Base-by-base conservation (phyloP, 2,797 vertebrate genomes). In the Aplochiton taeniatus region DNA sequence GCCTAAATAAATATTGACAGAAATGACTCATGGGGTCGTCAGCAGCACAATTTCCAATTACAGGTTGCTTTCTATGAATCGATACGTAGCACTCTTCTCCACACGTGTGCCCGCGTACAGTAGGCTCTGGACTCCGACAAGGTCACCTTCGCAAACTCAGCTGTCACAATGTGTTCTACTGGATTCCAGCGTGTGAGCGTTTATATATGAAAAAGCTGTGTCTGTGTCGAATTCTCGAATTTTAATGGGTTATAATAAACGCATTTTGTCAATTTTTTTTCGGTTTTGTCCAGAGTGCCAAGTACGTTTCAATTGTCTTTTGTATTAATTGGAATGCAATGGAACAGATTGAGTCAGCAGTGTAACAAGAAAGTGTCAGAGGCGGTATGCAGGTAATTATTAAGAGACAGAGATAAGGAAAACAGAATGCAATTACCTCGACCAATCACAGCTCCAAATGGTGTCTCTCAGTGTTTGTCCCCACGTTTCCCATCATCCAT, bases 341-440 rank as follows among this genome's bases (percentile, higher is more conserved):
- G 85, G 83, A 85, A 88, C 82, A 76, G 81, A 80, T 70, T 84
- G 84, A 84, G 78, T 88, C 84, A 81, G 81, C 81, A 71, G 80
- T 81, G 85, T 87, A 86, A 85, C 83, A 84, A 83, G 78, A 85
- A 88, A 86, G 83, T 88, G 88, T 87, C 83, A 84, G 85, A 85
- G 85, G 89, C 87, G 88, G 86, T 86, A 87, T 89, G 83, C 79
- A 90, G 88, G 87, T 91, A 91, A 92, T 92, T 92, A 91, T 82
- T 73, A 79, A 79, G 86, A 89, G 84, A 86, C 83, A 81, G 84
- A 86, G 75, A 83, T 87, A 89, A 90, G 87, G 85, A 81, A 89
- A 91, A 87, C 72, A 68, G 83, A 91, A 90, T 88, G 86, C 88
- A 91, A 90, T 91, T 91, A 91, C 79, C 77, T 31, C 79, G 75